A percentile compares a stretch with the other conserved stretches of the same genome.
Evolutionary conservation across 2,797 vertebrate genomes (phyloP).

Genomic region (Tarsius wallacei): DNA sequence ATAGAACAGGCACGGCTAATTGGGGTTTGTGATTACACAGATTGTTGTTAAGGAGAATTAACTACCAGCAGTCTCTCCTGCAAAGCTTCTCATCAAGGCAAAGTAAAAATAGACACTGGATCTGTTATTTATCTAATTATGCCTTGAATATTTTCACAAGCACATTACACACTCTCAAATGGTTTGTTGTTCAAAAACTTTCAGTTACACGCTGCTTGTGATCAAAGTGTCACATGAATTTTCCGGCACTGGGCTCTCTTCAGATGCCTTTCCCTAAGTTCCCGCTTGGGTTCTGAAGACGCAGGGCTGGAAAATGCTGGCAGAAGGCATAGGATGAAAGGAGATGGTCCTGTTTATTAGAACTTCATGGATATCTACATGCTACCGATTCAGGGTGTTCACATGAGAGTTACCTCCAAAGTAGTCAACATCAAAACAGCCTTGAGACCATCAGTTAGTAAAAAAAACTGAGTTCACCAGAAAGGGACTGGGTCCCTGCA

Average conservation of each 20-base stretch:
- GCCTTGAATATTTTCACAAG: constrained; percentile 94
- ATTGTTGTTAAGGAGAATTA: constrained; percentile 99
- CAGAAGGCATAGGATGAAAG: neutral
- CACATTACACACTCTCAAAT: constrained; percentile 92
- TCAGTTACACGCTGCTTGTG: constrained; percentile 87
- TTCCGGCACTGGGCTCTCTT: constrained; percentile 80
- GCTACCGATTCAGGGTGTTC: too few species aligned
- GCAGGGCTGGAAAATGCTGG: neutral
- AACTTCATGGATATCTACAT: neutral
- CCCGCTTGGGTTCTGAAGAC: neutral
- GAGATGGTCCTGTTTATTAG: neutral
- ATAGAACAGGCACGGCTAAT: constrained; percentile 97
- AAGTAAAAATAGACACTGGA: constrained; percentile 95
- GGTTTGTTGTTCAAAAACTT: constrained; percentile 92
- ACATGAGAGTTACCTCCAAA: neutral
- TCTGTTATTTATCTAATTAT: constrained; percentile 97
- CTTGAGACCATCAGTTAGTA: neutral
- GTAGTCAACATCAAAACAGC: neutral
- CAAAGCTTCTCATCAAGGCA: constrained; percentile 96
- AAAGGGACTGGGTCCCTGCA: neutral
- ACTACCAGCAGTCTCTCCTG: constrained; percentile 97
- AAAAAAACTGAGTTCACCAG: neutral
- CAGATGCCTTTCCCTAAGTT: constrained; percentile 57
- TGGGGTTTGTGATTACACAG: constrained; percentile 99
- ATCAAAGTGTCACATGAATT: constrained; percentile 88